Conservation (phyloP, 2,113 vertebrate genomes). For the Ascaphus truei region DNA sequence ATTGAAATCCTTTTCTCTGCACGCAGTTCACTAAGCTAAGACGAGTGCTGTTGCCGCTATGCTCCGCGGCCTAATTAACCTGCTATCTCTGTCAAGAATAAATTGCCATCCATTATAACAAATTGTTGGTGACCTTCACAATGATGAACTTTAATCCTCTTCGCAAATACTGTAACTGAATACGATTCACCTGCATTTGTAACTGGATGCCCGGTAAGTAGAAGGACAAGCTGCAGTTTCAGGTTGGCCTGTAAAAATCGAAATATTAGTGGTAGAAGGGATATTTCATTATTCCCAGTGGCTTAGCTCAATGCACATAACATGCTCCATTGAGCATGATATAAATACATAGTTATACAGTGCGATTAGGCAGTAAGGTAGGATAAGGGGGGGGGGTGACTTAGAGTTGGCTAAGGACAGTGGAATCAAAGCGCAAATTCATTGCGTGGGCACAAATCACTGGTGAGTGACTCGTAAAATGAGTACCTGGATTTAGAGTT, state of each 20-base stretch:
- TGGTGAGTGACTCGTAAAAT: too few species aligned
- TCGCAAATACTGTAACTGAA: background rate
- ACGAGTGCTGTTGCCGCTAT: background rate
- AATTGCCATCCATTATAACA: background rate
- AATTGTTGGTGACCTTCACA: background rate
- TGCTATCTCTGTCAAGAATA: background rate
- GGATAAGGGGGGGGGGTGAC: too few species aligned
- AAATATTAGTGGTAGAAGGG: too few species aligned
- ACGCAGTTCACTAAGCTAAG: background rate
- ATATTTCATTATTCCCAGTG: too few species aligned
- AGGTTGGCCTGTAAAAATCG: background rate
- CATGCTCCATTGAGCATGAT: too few species aligned
- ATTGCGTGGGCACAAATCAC: too few species aligned
- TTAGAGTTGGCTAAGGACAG: too few species aligned
- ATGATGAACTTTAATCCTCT: background rate
- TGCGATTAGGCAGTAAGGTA: too few species aligned
- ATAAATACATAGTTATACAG: too few species aligned
- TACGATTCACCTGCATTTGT: background rate
- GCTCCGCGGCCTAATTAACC: background rate
- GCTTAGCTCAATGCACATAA: too few species aligned
- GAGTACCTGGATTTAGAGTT: too few species aligned
- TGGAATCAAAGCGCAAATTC: too few species aligned
- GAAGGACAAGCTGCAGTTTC: background rate
- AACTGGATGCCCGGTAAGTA: background rate
- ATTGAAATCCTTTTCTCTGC: conserved; percentile 33